A percentile compares a stretch with the other conserved stretches of the same genome.
Conservation (phyloP, 92 coral and sea anemone genomes). For the Diadumene lineata region DNA sequence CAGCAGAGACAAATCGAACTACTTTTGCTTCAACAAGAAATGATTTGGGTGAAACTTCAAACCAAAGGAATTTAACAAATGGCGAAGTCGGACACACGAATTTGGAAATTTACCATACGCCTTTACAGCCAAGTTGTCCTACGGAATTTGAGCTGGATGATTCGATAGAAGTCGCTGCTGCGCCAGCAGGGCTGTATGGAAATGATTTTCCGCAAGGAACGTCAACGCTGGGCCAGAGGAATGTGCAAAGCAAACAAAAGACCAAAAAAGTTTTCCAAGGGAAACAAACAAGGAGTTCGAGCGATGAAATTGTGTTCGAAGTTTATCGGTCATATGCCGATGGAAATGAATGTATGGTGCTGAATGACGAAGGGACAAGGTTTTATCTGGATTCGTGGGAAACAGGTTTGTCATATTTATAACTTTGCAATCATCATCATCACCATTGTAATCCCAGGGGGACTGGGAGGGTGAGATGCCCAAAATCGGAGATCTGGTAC, state of each 20-base stretch:
- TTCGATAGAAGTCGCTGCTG: conserved; percentile 37
- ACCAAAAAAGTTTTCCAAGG: background rate
- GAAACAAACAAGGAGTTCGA: background rate
- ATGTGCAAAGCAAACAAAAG: conserved; percentile 3
- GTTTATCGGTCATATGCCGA: conserved; percentile 45
- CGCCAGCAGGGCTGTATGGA: conserved; percentile 11
- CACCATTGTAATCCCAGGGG: too few relatives aligned
- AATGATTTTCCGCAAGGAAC: background rate
- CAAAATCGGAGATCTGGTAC: too few relatives aligned
- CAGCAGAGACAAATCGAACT: conserved; percentile 13
- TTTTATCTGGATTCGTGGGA: conserved; percentile 77
- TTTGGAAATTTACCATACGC: too few relatives aligned
- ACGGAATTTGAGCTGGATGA: conserved; percentile 13
- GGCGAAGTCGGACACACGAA: background rate
- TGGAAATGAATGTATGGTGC: conserved; percentile 65
- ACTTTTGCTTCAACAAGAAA: background rate
- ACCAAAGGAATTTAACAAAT: background rate
- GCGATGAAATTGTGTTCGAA: conserved; percentile 71
- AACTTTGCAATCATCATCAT: too few relatives aligned
- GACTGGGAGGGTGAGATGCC: too few relatives aligned
- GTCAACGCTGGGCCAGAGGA: background rate
- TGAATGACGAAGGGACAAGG: conserved; percentile 66
- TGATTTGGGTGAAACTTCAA: background rate
- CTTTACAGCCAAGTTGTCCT: background rate
- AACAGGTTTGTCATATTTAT: too few relatives aligned